Evolutionary conservation across 2,888 invertebrate species (phyloP).

Genomic region (Amblyteles armatorius): DNA sequence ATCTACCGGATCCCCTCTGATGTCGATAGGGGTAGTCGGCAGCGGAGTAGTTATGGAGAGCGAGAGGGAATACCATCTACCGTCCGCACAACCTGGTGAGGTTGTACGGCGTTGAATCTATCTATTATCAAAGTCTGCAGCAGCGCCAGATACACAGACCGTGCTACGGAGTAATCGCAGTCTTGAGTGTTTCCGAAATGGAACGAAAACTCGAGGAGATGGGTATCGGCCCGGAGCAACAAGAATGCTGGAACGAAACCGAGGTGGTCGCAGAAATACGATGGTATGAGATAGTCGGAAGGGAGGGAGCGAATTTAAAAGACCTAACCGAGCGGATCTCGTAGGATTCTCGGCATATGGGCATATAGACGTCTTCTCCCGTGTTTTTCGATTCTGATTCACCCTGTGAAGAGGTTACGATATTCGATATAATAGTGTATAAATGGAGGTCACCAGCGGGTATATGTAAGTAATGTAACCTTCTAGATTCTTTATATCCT

Average conservation of each 20-base stretch:
- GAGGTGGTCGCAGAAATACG: slow-evolving; percentile 31
- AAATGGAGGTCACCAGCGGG: neutral
- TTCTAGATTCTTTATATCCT: neutral
- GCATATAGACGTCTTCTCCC: neutral
- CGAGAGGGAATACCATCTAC: slow-evolving; percentile 11
- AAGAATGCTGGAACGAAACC: neutral
- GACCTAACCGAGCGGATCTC: neutral
- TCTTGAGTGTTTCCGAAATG: slow-evolving; percentile 18
- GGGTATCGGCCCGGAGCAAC: slow-evolving; percentile 4
- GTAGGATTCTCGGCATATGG: neutral
- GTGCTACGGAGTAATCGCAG: slow-evolving; percentile 20
- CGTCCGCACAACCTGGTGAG: neutral
- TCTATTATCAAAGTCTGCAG: neutral
- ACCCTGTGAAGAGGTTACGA: neutral
- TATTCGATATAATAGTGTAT: neutral
- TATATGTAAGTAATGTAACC: neutral
- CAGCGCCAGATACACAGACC: slow-evolving; percentile 21
- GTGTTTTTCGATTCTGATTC: neutral
- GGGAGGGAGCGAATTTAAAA: neutral
- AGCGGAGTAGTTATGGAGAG: slow-evolving; percentile 1
- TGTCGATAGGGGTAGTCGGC: slow-evolving; percentile 21
- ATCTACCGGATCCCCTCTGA: slow-evolving; percentile 68
- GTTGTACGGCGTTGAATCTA: slow-evolving; percentile 16
- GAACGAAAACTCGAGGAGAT: slow-evolving; percentile 32
- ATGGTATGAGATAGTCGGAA: neutral